Percentiles rank a stretch among this genome's conserved stretches.
Conservation (phyloP, 2,797 vertebrate genomes). For the Sternotherus odoratus region DNA sequence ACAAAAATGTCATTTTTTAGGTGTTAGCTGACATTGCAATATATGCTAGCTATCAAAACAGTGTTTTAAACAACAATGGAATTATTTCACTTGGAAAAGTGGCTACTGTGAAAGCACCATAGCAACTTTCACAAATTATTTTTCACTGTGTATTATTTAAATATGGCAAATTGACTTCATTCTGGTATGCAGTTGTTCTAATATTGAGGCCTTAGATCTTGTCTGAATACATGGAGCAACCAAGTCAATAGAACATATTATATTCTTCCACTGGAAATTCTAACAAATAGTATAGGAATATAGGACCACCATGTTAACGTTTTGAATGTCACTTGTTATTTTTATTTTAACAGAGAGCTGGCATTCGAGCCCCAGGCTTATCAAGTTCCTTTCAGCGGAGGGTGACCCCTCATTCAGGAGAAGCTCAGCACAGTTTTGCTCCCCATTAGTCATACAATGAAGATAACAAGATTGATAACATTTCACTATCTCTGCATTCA, state of each 20-base stretch:
- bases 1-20: slow-evolving; percentile 32
- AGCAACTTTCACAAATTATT: background rate
- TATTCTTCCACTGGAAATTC: background rate
- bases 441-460: too few species aligned
- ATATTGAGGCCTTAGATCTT: background rate
- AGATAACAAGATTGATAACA: too few species aligned
- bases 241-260: rapidly evolving
- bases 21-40: background rate
- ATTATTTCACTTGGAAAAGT: slow-evolving; percentile 13
- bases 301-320: background rate
- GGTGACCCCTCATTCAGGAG: too few species aligned
- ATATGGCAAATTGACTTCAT: background rate
- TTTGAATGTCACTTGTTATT: background rate
- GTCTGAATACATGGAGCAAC: rapidly evolving
- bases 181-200: background rate
- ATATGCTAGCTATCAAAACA: background rate
- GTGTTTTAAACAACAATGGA: background rate
- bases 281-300: rapidly evolving
- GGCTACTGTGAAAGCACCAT: background rate
- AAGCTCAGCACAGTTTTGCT: too few species aligned
- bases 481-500: too few species aligned
- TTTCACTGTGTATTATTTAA: background rate
- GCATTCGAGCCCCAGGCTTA: too few species aligned
- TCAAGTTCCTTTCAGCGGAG: too few species aligned
- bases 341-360: background rate